A percentile compares a stretch with the other conserved stretches of the same genome.
Evolutionary conservation across 2,888 invertebrate genomes (phyloP).

Genomic region (Tetragonula carbonaria): DNA sequence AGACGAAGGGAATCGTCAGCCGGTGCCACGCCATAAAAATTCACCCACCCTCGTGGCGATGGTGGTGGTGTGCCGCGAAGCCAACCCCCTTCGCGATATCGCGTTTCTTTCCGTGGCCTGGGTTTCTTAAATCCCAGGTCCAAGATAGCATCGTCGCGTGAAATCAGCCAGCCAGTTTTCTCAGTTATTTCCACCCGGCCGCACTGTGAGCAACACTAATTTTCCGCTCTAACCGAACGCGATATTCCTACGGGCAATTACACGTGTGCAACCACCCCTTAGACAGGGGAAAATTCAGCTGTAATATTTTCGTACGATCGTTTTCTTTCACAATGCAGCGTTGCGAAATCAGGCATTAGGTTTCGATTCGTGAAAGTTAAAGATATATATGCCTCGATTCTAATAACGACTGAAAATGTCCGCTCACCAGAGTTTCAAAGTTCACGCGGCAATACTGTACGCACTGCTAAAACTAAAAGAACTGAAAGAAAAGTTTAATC

Average conservation of each 20-base stretch:
- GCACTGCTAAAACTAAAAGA: no score
- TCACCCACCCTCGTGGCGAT: constrained; percentile 1
- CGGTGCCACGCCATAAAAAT: constrained; percentile 44
- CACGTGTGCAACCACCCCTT: neutral
- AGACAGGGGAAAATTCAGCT: neutral
- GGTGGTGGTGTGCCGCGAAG: no score
- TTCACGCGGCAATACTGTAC: no score
- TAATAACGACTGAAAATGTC: no score
- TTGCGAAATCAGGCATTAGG: no score
- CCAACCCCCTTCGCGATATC: constrained; percentile 18
- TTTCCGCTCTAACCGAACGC: constrained; percentile 55
- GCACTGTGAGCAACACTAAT: constrained; percentile 45
- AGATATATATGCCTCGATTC: no score
- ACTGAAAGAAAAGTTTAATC: no score
- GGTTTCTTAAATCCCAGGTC: constrained; percentile 33
- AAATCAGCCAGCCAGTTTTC: constrained; percentile 34
- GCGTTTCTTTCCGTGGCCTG: constrained; percentile 34
- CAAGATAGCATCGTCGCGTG: constrained; percentile 51
- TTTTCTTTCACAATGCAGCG: no score
- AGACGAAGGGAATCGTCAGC: constrained; percentile 32
- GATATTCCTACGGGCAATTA: constrained; percentile 23
- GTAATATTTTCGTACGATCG: neutral
- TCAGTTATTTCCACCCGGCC: constrained; percentile 36
- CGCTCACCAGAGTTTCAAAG: no score
- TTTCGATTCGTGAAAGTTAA: no score